phyloP scores from a whole-genome alignment of 2,797 vertebrate genomes.

The Glyptemys insculpta region DNA sequence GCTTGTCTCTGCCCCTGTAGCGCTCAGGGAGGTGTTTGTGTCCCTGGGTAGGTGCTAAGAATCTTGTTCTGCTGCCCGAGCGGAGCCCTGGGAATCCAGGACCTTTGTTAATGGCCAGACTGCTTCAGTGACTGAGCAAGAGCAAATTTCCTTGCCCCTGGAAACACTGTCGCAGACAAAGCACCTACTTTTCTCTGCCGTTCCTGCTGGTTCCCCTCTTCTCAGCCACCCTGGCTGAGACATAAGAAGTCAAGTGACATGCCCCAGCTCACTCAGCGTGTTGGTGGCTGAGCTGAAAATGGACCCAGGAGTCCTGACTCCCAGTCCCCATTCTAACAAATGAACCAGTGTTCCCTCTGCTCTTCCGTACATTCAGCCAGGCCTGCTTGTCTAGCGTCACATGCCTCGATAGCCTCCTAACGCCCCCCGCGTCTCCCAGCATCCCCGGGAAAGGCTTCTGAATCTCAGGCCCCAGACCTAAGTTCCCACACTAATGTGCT shows the following conservation, averaged over 20 bases:
- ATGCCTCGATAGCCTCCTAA: too few species aligned
- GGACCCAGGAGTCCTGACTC: neutral
- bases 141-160: neutral
- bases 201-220: neutral
- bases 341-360: neutral
- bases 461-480: neutral
- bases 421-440: neutral
- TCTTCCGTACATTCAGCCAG: neutral
- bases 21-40: neutral
- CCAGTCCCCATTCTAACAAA: accelerated
- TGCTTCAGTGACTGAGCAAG: neutral
- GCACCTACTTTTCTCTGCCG: neutral
- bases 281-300: accelerated
- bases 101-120: neutral
- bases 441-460: neutral
- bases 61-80: too few species aligned
- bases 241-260: accelerated
- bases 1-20: neutral
- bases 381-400: neutral
- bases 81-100: neutral
- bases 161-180: neutral
- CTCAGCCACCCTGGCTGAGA: accelerated
- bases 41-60: too few species aligned
- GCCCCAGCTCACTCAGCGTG: accelerated
- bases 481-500: neutral